A percentile compares a stretch with the other conserved stretches of the same genome.
Conservation (phyloP, 2,888 invertebrate genomes). For the Drosophila infuscata region DNA sequence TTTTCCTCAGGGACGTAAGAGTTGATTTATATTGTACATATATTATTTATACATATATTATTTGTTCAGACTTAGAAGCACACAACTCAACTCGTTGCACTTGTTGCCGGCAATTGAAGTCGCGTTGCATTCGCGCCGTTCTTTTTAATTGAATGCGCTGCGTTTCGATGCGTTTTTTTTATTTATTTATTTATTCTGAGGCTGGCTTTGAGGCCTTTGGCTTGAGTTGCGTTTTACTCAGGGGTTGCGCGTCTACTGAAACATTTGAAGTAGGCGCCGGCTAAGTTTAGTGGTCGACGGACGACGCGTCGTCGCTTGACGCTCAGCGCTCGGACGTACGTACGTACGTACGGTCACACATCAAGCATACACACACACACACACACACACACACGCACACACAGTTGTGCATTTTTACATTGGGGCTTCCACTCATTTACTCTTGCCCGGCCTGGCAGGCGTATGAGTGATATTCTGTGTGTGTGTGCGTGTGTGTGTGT, state of each 20-base stretch:
- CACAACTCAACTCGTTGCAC: constrained; percentile 28
- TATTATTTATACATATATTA: background rate
- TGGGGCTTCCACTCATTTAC: constrained; percentile 66
- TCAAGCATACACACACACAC: constrained; percentile 22
- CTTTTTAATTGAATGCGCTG: constrained; percentile 17
- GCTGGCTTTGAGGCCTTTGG: constrained; percentile 41
- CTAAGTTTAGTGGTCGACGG: constrained; percentile 72
- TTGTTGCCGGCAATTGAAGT: constrained; percentile 40
- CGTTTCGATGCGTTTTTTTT: constrained; percentile 4
- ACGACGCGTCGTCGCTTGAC: constrained; percentile 29
- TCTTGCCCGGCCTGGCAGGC: constrained; percentile 58
- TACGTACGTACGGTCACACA: constrained; percentile 15
- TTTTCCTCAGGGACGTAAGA: background rate
- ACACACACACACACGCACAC: constrained; percentile 18
- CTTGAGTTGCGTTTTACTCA: constrained; percentile 74
- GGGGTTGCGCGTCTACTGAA: constrained; percentile 83
- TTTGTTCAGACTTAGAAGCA: background rate
- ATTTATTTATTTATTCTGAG: constrained; percentile 23
- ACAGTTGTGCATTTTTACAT: constrained; percentile 30
- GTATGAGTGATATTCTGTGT: constrained; percentile 73
- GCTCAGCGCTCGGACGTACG: constrained; percentile 52
- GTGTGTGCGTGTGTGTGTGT: constrained; percentile 10
- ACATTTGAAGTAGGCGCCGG: constrained; percentile 71
- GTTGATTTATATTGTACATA: background rate
- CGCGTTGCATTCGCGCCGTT: constrained; percentile 16